A percentile compares a stretch with the other conserved stretches of the same genome.
Conservation (phyloP, 2,888 invertebrate species). For the Pelosia muscerda region DNA sequence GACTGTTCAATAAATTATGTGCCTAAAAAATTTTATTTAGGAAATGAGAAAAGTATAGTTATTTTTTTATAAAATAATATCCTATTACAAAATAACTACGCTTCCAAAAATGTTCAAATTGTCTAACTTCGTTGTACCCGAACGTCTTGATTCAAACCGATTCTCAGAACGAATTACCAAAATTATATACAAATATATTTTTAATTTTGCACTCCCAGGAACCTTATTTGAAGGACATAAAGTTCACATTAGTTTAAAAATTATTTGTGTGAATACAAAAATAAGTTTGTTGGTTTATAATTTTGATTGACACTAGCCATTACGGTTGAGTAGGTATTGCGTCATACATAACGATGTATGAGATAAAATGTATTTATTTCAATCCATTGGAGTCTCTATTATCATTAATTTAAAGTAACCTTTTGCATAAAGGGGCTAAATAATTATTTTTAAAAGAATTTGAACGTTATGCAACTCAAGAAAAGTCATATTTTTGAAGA, state of each 20-base stretch:
- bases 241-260: constrained; percentile 59
- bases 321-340: constrained; percentile 83
- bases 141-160: constrained; percentile 69
- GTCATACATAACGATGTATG: constrained; percentile 80
- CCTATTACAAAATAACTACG: constrained; percentile 3
- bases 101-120: constrained; percentile 53
- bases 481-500: constrained; percentile 41
- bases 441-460: constrained; percentile 52
- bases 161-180: constrained; percentile 73
- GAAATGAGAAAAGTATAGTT: too few relatives aligned
- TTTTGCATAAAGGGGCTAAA: constrained; percentile 31
- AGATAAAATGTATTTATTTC: constrained; percentile 55
- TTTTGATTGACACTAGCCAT: constrained; percentile 87
- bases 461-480: constrained; percentile 49
- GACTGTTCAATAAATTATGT: too few relatives aligned
- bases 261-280: constrained; percentile 61
- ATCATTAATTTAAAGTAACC: constrained; percentile 31
- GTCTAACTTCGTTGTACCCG: constrained; percentile 65
- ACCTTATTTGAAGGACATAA: constrained; percentile 52
- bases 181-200: constrained; percentile 50
- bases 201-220: constrained; percentile 34
- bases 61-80: not conserved
- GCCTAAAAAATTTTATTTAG: too few relatives aligned
- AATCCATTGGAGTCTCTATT: constrained; percentile 48
- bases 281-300: constrained; percentile 80